Evolutionary conservation across 37 sponge, comb jelly and placozoan species (phyloP), one percentile per base, ranked within the genome.

Genomic region (Halisarca cf. caerulea): DNA sequence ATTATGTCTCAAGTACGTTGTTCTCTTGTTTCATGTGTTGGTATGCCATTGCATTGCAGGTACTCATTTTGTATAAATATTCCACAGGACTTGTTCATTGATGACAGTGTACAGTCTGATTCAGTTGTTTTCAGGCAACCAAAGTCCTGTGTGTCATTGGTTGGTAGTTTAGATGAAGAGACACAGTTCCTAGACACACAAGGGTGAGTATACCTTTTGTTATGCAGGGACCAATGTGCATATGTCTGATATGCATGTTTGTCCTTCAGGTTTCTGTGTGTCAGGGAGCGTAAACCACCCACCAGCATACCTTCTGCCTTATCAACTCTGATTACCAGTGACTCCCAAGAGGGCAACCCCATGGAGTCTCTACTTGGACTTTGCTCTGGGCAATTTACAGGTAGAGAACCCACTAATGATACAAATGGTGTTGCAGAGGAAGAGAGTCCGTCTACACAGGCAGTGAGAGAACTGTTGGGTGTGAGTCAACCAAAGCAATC

Each of bases 141-240:
- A 24, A 37, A 23, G 40, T 30, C 40, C 35, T 30, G 18, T 30
- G 5, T 21, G 23, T 9, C 41, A 23, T 40, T 20, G 36, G 77
- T 24, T 21, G 20, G 18, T 23, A 23, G 25, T 24, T 11, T 78
- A 2, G 88, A 88, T 41, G 90, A 87, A 34, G 88, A 88, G 70
- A 88, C 94, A 47, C 94, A 88, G 80, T 85, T 90, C 59, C 79
- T 93, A 51, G 94, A 93, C 74, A 81, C 85, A 6, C 66, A 93
- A 18, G 94, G 94, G 94, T 93, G 53, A 51, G 85, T 24, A 25
- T 36, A 21, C 43, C 25, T 11, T 4, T 37, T 37, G 3, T 18
- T 9, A 5, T 0, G 44, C 6, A 28, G 24, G 15, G 66, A 2
- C n/a, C 38, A 23, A 35, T 28, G 4, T 32, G 40, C 57, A 6